Percentiles rank a stretch among this genome's conserved stretches.
Conservation (phyloP, 2,113 vertebrate species). For the Neogale vison region DNA sequence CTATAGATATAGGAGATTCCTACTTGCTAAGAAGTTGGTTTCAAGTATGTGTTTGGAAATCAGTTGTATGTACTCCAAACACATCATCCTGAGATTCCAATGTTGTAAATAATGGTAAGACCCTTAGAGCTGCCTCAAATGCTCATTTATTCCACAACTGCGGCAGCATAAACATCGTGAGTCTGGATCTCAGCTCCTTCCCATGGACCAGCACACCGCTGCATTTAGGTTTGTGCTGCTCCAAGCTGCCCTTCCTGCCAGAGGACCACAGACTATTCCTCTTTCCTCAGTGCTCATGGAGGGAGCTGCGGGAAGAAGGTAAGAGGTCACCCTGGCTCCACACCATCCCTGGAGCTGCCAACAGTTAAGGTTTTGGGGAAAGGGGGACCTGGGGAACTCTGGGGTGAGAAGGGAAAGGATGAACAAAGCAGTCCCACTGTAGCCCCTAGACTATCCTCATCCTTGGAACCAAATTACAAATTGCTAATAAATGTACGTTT, state of each 20-base stretch:
- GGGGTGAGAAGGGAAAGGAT: not conserved
- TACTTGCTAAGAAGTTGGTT: not conserved
- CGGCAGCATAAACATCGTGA: not conserved
- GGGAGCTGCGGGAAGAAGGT: accelerated
- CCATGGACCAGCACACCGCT: accelerated
- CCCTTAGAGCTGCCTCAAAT: not conserved
- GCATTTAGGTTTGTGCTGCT: not conserved
- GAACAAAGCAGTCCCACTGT: not conserved
- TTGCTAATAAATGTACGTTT: not conserved
- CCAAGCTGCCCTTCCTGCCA: not conserved
- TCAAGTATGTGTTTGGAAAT: conserved; percentile 14
- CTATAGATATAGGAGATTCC: not conserved
- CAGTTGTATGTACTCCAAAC: not conserved
- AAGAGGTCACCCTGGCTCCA: not conserved
- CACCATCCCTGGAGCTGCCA: not conserved
- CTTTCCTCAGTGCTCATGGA: not conserved
- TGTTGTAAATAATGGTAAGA: not conserved
- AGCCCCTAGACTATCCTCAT: not conserved
- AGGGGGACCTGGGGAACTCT: not conserved
- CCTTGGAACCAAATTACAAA: conserved; percentile 34
- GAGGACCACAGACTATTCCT: not conserved
- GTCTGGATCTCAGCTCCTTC: not conserved
- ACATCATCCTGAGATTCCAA: not conserved
- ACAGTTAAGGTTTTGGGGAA: not conserved
- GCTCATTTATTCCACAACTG: not conserved